phyloP scores from a whole-genome alignment of 2,797 vertebrate species.

The Eidolon dupreanum region DNA sequence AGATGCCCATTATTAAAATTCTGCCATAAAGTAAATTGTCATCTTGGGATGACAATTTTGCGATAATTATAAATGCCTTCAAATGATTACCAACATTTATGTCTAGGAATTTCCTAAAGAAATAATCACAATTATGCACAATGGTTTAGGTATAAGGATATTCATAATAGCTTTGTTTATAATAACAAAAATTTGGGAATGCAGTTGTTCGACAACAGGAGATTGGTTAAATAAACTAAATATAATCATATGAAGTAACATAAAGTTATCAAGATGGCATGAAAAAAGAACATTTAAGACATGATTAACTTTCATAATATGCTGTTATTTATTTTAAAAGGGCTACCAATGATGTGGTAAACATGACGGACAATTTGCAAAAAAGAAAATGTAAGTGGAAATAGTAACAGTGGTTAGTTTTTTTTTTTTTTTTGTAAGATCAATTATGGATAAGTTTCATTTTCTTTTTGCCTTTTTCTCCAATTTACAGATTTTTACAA shows the following conservation, averaged over 20 bases:
- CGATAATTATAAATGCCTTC: slow-evolving; percentile 19
- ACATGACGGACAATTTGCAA: not conserved
- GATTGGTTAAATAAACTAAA: not conserved
- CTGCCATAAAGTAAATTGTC: not conserved
- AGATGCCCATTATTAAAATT: not conserved
- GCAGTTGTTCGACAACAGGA: not conserved
- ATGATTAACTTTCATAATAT: not conserved
- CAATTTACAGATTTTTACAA: slow-evolving; percentile 38
- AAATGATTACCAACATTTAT: not conserved
- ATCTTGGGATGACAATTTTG: slow-evolving; percentile 1
- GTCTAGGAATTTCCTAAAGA: slow-evolving; percentile 39
- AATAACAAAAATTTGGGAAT: slow-evolving; percentile 38
- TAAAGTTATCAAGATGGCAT: slow-evolving; percentile 1
- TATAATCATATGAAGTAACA: slow-evolving; percentile 8
- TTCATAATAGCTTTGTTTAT: slow-evolving; percentile 22
- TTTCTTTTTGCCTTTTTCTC: slow-evolving; percentile 35
- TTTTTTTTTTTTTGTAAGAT: not conserved
- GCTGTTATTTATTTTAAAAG: slow-evolving; percentile 41
- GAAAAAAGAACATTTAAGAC: not conserved
- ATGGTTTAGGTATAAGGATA: not conserved
- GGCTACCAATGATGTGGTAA: not conserved
- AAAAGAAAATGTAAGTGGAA: not conserved
- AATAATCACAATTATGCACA: slow-evolving; percentile 4
- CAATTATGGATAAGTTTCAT: slow-evolving; percentile 33
- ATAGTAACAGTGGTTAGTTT: not conserved